Evolutionary conservation across 2,113 vertebrate species (phyloP).

Genomic region (Sylvilagus bachmani): DNA sequence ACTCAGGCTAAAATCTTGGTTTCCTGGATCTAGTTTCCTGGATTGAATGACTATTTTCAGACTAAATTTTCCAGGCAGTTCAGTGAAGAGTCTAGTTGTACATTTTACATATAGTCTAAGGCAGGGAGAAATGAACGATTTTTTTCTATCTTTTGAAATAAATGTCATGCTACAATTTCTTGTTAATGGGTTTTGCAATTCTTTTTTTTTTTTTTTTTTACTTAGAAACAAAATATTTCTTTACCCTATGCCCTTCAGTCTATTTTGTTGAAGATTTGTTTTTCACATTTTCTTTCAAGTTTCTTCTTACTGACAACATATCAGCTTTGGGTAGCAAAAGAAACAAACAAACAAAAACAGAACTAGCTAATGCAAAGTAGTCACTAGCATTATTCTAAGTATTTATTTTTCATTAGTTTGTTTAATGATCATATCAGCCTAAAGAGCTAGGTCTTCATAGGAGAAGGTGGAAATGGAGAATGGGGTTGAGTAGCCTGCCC

Average conservation of each 20-base stretch:
- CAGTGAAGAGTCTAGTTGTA: slow-evolving; percentile 34
- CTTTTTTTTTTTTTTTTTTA: slow-evolving; percentile 37
- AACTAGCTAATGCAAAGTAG: not conserved
- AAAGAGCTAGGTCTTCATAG: not conserved
- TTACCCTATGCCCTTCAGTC: slow-evolving; percentile 27
- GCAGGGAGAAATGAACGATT: not conserved
- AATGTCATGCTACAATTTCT: slow-evolving; percentile 3
- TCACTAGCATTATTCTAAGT: not conserved
- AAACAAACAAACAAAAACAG: not conserved
- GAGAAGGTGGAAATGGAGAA: not conserved
- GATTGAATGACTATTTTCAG: slow-evolving; percentile 3
- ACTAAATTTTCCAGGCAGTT: slow-evolving; percentile 13
- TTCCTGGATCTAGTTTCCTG: slow-evolving; percentile 33
- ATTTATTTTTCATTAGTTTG: not conserved
- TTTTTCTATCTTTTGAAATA: slow-evolving; percentile 44
- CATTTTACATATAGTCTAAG: not conserved
- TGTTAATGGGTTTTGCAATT: not conserved
- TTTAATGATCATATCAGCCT: not conserved
- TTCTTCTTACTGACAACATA: not conserved
- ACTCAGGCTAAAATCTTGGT: slow-evolving; percentile 18
- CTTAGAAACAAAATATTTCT: slow-evolving; percentile 46
- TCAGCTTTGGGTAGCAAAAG: not conserved
- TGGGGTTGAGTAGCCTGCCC: not conserved
- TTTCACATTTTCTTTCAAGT: not conserved
- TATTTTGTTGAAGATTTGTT: not conserved